Base-by-base conservation (phyloP, 2,113 vertebrate genomes). In the Trinectes maculatus region DNA sequence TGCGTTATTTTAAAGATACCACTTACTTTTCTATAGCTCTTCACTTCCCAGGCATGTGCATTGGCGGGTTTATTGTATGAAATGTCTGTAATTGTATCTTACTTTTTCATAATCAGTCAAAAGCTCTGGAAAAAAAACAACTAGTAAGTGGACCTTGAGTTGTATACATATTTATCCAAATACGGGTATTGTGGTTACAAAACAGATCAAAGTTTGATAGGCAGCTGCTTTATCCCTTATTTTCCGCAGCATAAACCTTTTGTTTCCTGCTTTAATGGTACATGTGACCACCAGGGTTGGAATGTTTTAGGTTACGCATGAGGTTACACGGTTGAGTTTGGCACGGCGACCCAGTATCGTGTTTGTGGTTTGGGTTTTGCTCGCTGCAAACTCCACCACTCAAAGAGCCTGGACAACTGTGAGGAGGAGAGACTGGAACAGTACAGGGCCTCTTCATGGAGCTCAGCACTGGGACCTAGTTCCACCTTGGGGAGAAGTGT, bases 281-380 rank as follows among this genome's bases (percentile, higher is more conserved):
- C 42, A 13, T 8, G 34, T 4, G 8, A 8, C 15, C 34, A 18
- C 12, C 26, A 22, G 29, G 26, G 48, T 55, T 37, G 43, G 26
- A 42, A 24, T 37, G 12, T 12, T 54, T 33, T 31, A 11, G 33
- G 18, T 63, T 24, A 33, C n/a, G 28, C 2, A n/a, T 44, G 54
- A 24, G 13, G 26, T 25, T 48, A 3, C 16, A 25, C 21, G 24
- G 8, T 53, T 21, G 31, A 2, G 13, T 58, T 29, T 24, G 37
- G 1, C 21, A 48, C n/a, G 6, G 40, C 29, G 31, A 4, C 57
- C 48, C 29, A 44, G 18, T 5, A 3, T 37, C 15, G 28, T 22
- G 26, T 54, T 22, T 58, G 37, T 33, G 49, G 58, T 69, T 43
- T 39, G n/a, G 22, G 19, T 28, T n/a, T 44, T 47, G 24, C 26